Percentiles rank a stretch among this genome's conserved stretches.
Conservation (phyloP, 2,113 vertebrate species). For the Tenrec ecaudatus region DNA sequence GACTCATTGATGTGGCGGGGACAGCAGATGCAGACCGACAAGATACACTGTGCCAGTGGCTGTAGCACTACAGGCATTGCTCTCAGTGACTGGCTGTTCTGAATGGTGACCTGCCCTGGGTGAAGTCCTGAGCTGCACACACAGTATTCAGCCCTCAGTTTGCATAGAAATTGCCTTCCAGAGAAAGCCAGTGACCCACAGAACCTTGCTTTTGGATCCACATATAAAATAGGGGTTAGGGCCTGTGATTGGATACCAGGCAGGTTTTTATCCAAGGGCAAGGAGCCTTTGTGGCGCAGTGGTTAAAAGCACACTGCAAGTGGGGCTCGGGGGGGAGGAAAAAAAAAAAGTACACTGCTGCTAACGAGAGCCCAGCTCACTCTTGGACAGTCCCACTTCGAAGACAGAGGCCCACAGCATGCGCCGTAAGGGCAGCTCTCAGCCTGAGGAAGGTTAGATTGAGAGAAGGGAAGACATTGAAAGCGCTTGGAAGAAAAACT, state of each 20-base stretch:
- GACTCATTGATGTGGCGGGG: not conserved
- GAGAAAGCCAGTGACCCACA: not conserved
- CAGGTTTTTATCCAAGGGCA: not conserved
- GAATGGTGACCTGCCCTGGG: not conserved
- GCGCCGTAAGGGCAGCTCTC: too few species aligned
- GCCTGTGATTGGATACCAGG: not conserved
- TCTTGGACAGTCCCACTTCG: too few species aligned
- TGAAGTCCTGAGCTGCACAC: not conserved
- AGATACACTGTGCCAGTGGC: not conserved
- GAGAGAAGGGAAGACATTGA: too few species aligned
- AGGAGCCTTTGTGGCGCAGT: not conserved
- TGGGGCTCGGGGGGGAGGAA: too few species aligned
- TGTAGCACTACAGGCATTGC: not conserved
- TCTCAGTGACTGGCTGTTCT: not conserved
- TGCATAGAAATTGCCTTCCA: not conserved
- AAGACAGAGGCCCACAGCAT: too few species aligned
- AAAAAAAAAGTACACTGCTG: not conserved
- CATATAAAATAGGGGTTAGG: not conserved
- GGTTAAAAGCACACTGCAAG: not conserved
- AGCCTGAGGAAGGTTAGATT: too few species aligned
- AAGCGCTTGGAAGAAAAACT: too few species aligned
- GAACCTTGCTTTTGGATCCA: not conserved
- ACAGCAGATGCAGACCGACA: not conserved
- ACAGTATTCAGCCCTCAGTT: constrained; percentile 6
- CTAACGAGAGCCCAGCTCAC: not conserved